phyloP scores from a whole-genome alignment of 2,888 invertebrate species.

The Lymantria dispar region DNA sequence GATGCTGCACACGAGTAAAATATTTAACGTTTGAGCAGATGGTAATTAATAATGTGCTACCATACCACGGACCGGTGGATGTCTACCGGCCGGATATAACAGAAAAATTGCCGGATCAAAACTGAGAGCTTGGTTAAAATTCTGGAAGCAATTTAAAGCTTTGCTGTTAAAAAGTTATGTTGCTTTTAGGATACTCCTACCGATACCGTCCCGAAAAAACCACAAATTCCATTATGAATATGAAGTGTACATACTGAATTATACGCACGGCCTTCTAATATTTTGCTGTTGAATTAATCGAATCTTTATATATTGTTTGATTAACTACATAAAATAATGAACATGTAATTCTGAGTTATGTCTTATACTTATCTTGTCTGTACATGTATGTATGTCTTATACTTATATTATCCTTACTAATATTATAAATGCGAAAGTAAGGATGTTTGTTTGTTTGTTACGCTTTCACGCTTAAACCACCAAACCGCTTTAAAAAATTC shows the following conservation, averaged over 20 bases:
- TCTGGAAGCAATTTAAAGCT: conserved; percentile 57
- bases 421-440: too few species aligned
- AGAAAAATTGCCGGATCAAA: conserved; percentile 74
- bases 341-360: too few species aligned
- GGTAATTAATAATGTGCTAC: conserved; percentile 75
- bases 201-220: conserved; percentile 38
- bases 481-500: too few species aligned
- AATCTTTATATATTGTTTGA: too few species aligned
- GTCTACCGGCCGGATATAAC: conserved; percentile 63
- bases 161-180: conserved; percentile 46
- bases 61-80: conserved; percentile 48
- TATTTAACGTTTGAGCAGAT: conserved; percentile 68
- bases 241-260: conserved; percentile 21
- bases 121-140: conserved; percentile 54
- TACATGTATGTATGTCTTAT: too few species aligned
- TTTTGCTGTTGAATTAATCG: too few species aligned
- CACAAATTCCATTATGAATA: conserved; percentile 44
- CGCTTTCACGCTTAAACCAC: too few species aligned
- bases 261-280: conserved; percentile 1
- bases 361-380: too few species aligned
- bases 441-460: too few species aligned
- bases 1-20: conserved; percentile 37
- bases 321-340: too few species aligned
- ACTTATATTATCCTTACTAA: too few species aligned
- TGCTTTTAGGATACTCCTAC: conserved; percentile 45